phyloP scores from a whole-genome alignment of 2,113 vertebrate genomes.

The Eulacestoma nigropectus region DNA sequence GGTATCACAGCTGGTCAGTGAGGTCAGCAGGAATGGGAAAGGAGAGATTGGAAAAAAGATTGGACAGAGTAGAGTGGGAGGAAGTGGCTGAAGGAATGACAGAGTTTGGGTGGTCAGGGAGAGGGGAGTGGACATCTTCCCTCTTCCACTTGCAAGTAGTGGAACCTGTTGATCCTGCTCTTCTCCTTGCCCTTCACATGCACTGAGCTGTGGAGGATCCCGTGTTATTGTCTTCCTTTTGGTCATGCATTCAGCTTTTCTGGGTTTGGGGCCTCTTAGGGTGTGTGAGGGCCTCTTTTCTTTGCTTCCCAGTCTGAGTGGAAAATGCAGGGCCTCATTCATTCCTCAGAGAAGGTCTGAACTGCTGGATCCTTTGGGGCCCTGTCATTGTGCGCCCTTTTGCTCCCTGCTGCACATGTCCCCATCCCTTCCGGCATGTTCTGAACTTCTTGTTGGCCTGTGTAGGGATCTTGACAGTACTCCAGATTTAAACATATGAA shows the following conservation, averaged over 20 bases:
- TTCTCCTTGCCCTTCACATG: not conserved
- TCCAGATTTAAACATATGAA: constrained; percentile 30
- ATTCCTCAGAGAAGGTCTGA: not conserved
- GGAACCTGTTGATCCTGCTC: not conserved
- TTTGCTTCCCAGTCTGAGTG: not conserved
- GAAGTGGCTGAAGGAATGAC: not conserved
- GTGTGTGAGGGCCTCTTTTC: not conserved
- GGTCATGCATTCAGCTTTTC: not conserved
- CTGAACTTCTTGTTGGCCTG: not conserved
- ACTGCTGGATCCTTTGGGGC: not conserved
- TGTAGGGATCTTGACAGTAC: not conserved
- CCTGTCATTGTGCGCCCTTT: not conserved
- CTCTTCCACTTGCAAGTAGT: not conserved
- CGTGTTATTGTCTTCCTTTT: not conserved
- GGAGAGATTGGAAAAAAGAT: not conserved
- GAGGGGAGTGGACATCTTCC: not conserved
- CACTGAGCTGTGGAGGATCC: not conserved
- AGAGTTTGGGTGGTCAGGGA: not conserved
- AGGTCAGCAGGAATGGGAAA: not conserved
- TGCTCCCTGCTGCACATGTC: not conserved
- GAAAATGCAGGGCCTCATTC: not conserved
- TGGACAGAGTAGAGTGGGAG: not conserved
- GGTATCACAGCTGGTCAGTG: not conserved
- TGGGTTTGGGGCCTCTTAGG: not conserved
- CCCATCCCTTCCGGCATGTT: not conserved